Base-by-base conservation (phyloP, 2,113 vertebrate genomes). In the Bostrychus sinensis region DNA sequence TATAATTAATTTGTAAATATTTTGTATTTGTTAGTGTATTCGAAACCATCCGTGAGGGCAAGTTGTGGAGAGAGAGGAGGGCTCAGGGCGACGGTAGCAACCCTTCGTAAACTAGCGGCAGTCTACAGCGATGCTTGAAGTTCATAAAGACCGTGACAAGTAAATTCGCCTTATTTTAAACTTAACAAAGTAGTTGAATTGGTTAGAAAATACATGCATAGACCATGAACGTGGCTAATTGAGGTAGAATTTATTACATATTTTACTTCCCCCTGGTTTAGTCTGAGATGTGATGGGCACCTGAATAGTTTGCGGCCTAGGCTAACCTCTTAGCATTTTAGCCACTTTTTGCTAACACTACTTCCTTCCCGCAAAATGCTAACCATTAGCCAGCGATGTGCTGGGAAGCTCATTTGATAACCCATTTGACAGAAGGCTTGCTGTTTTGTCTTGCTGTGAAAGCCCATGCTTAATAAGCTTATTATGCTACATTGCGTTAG, bases 261-360 rank as follows among this genome's bases (percentile, higher is more conserved):
- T 25, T 86, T 63, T 38, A 82, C 82, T 85, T 85, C 69, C 78
- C 68, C 72, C 66, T 70, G 75, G 69, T 55, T 72, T 89, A 80
- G 72, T 57, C 64, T n/a, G 56, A 71, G 83, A 86, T 88, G 87
- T 91, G 88, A 85, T 82, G 85, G 86, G 84, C 64, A 88, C 85
- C 79, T 83, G 78, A 82, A 60, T 71, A 91, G 90, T 91, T 91
- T 89, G 89, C 78, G 92, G 92, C 92, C 92, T 93, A 64, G 17
- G 74, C 67, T 78, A 67, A 68, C 73, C 54, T 61, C 72, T 81
- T 86, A 86, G 70, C 77, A 51, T 37, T 36, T 48, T 83, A 82
- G 82, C 84, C 66, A 0, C 50, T 83, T 30, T 50, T 50, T 56
- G 81, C 80, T 81, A 73, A 70, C 75, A 23, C n/a, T 50, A 64